Percentiles rank a stretch among this genome's conserved stretches.
Evolutionary conservation across 2,888 invertebrate species (phyloP).

Genomic region (Diogma glabrata): DNA sequence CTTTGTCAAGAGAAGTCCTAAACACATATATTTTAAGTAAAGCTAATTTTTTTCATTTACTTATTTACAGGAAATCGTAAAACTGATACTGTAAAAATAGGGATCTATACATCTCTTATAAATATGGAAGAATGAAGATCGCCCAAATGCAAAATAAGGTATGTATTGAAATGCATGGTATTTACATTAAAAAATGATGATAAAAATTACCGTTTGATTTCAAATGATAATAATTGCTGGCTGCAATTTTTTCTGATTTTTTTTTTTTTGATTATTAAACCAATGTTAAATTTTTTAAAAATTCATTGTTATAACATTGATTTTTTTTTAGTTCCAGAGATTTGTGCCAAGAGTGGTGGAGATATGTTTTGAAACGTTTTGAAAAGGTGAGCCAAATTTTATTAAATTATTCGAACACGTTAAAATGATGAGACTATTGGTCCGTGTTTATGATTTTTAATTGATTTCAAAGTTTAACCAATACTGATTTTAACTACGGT

Average conservation of each 20-base stretch:
- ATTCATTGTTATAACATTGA: background rate
- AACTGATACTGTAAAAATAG: no score
- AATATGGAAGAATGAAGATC: no score
- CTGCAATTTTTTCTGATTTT: constrained; percentile 19
- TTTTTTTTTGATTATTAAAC: background rate
- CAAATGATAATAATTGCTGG: constrained; percentile 20
- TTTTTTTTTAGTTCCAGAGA: background rate
- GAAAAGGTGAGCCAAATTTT: background rate
- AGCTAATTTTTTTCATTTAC: background rate
- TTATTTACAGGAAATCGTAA: constrained; percentile 6
- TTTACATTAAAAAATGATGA: constrained; percentile 6
- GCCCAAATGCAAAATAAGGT: no score
- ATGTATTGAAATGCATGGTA: no score
- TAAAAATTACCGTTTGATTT: constrained; percentile 12
- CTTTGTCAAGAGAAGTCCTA: constrained; percentile 6
- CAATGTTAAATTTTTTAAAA: background rate
- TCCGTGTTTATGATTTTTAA: constrained; percentile 29
- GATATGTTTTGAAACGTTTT: background rate
- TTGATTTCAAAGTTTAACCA: constrained; percentile 5
- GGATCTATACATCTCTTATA: no score
- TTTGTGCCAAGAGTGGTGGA: background rate
- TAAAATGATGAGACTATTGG: constrained; percentile 22
- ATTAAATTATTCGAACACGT: background rate
- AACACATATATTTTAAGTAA: background rate
- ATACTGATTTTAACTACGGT: no score